These are phyloP conservation scores for Philopotamus ludificatus DNA, from an alignment of 1,140 invertebrate genomes.

Conservation along the genomic window DNA sequence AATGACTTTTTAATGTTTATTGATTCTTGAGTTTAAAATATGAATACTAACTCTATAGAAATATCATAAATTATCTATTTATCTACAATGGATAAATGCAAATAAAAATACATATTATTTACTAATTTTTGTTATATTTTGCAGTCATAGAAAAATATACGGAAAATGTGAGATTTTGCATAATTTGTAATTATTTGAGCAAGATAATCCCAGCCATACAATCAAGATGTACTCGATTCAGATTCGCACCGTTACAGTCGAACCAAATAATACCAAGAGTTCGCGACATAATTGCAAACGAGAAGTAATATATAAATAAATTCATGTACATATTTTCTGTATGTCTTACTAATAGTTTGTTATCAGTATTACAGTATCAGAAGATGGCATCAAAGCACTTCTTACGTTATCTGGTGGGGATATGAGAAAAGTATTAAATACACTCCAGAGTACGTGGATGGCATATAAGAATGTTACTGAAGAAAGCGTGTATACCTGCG, in stretches of 20 bases:
- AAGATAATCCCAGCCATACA: constrained; percentile 99
- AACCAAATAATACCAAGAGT: constrained; percentile 90
- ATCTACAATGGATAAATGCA: neutral
- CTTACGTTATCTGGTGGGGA: constrained; percentile 92
- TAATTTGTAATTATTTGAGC: constrained; percentile 98
- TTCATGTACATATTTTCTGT: neutral
- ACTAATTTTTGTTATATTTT: constrained; percentile 42
- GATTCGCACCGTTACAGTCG: constrained; percentile 87
- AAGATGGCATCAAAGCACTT: constrained; percentile 86
- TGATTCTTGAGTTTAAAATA: no score
- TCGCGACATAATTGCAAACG: constrained; percentile 78
- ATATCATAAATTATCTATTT: no score
- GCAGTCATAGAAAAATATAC: constrained; percentile 98
- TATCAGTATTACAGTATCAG: constrained; percentile 30
- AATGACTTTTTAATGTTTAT: no score
- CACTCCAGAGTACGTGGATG: constrained; percentile 89
- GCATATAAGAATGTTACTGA: constrained; percentile 87
- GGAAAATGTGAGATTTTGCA: constrained; percentile 96
- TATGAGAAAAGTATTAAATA: constrained; percentile 96
- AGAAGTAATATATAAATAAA: constrained; percentile 64
- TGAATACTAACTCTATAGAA: no score
- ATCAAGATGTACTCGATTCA: constrained; percentile 95
- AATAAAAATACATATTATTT: neutral
- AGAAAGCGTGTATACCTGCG: constrained; percentile 93
- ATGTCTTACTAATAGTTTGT: constrained; percentile 6